Evolutionary conservation across 2,888 invertebrate genomes (phyloP).

Genomic region (Hemaris fuciformis): DNA sequence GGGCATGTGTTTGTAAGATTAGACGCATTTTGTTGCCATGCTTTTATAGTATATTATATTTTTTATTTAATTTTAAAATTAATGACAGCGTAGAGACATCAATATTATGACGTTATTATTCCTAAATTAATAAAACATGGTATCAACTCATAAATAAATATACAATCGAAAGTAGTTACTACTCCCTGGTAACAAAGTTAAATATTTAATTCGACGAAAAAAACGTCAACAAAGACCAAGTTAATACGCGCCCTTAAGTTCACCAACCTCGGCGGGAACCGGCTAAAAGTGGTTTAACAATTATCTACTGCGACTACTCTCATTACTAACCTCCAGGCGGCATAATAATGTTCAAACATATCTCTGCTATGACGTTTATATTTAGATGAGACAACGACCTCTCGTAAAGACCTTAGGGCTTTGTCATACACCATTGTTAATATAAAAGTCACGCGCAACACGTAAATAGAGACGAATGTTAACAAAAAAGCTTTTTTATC

Average conservation of each 20-base stretch:
- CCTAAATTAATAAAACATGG: neutral
- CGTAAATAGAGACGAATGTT: neutral
- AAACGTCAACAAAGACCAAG: neutral
- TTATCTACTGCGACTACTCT: conserved; percentile 17
- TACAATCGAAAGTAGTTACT: neutral
- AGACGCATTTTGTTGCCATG: neutral
- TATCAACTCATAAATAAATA: neutral
- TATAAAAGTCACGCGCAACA: neutral
- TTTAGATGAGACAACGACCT: conserved; percentile 46
- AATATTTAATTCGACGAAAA: neutral
- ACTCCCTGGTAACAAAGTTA: neutral
- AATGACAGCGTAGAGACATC: neutral
- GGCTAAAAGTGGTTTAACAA: conserved; percentile 24
- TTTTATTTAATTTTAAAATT: neutral
- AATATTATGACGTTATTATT: neutral
- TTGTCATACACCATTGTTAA: neutral
- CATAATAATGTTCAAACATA: conserved; percentile 21
- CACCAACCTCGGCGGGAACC: conserved; percentile 28
- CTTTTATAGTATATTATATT: neutral
- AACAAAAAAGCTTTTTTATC: neutral
- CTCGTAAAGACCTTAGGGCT: conserved; percentile 17
- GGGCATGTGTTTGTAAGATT: neutral
- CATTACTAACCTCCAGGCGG: conserved; percentile 13
- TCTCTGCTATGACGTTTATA: conserved; percentile 30
- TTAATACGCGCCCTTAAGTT: conserved; percentile 20